Evolutionary conservation across 2,113 vertebrate genomes (phyloP), one percentile per base, ranked within the genome.

Genomic region (Alligator sinensis): DNA sequence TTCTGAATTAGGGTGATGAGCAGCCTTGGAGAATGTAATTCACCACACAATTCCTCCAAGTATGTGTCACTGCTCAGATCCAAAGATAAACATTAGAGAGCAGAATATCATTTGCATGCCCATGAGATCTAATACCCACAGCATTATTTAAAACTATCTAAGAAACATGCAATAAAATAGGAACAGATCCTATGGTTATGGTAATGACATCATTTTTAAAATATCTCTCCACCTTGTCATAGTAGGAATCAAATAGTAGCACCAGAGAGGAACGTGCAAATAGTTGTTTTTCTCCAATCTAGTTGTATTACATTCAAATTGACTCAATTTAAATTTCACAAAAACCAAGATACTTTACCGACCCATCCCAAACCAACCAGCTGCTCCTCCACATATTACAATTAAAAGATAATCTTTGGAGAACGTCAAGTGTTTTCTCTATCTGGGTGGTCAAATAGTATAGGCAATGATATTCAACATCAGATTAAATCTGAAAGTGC

Each of bases 1-100:
- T 18, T 91, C 94, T 86, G 80, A 58, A 54, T 59, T 28, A 75
- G 57, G 57, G 72, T 89, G 78, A 88, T 64, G 76, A 90, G 76
- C 17, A 58, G 64, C 81, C 84, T 75, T 57, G 80, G 60, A 77
- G 17, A 92, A 61, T 64, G 91, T 82, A 96, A 90, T 58, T 92
- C 93, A 63, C 24, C 83, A 72, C 82, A 88, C 19, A 91, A 34
- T 90, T 96, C 91, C 76, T 95, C 38, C 47, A 83, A 93, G 60
- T 9, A 3, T 89, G 90, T 93, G 84, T 94, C 96, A 95, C 76
- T 59, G 28, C n/a, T 86, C 15, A 91, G 92, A 84, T 89, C 94
- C 77, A 96, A 91, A 97, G 96, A 79, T n/a, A 88, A 97, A 96
- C 80, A 93, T 54, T 88, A 90, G 77, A 93, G 58, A 60, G 79